Percentiles rank a stretch among this genome's conserved stretches.
Evolutionary conservation across 2,113 vertebrate species (phyloP).

Genomic region (Lynx canadensis): DNA sequence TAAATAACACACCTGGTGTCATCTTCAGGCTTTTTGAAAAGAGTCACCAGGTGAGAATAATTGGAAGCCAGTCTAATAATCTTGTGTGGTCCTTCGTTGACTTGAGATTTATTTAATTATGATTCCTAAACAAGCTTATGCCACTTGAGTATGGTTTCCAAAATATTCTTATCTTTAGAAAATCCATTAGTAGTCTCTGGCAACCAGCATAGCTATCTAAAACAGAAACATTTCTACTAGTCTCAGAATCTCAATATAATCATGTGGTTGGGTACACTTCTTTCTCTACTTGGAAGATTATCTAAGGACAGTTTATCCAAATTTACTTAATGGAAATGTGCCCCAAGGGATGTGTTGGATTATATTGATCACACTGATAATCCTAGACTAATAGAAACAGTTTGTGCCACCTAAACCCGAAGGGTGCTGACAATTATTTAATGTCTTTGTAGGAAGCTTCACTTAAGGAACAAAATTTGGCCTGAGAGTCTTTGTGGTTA

Average conservation of each 20-base stretch:
- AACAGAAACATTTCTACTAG: conserved; percentile 51
- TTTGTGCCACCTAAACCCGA: neutral
- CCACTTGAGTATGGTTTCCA: conserved; percentile 20
- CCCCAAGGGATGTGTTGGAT: neutral
- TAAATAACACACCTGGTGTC: neutral
- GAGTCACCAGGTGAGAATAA: conserved; percentile 24
- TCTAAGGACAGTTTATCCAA: conserved; percentile 47
- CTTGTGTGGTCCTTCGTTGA: conserved; percentile 18
- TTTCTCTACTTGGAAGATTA: conserved; percentile 42
- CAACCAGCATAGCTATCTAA: neutral
- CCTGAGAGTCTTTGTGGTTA: conserved; percentile 1
- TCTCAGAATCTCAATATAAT: conserved; percentile 31
- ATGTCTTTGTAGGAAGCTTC: conserved; percentile 38
- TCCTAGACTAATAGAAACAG: conserved; percentile 54
- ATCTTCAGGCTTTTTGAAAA: neutral
- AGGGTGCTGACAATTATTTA: conserved; percentile 29
- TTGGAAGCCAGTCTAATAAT: neutral
- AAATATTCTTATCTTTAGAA: conserved; percentile 36
- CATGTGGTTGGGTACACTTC: neutral
- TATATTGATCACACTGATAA: conserved; percentile 52
- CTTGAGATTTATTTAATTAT: neutral
- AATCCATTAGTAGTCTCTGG: conserved; percentile 9
- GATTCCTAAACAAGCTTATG: neutral
- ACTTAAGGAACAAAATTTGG: conserved; percentile 18
- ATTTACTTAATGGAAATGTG: conserved; percentile 58